Base-by-base conservation (phyloP, 2,797 vertebrate species). In the Eleutherodactylus coqui region DNA sequence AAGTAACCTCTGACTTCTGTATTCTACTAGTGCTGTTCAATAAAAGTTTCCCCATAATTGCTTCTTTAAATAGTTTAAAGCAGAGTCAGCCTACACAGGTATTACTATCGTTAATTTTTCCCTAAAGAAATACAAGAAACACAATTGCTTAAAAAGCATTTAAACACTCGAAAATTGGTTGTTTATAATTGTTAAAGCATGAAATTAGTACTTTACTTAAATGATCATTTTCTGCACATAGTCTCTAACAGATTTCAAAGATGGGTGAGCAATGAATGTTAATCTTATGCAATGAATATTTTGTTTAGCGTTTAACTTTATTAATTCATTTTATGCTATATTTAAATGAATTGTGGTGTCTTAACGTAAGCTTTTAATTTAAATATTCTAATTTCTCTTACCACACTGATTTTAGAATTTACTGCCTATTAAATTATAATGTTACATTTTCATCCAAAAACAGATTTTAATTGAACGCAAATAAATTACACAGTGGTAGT, bases 101-200 rank as follows among this genome's bases (percentile, higher is more conserved):
- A n/a, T 36, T 45, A 29, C 9, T 2, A 24, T 67, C 62, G 55
- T 72, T 58, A 38, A 79, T 53, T 53, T 82, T 70, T 49, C 79
- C 45, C 27, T 49, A 34, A 80, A 34, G 43, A 29, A 60, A 79
- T 60, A 62, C 11, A 79, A 45, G 11, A 36, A 51, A 81, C 45
- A 45, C 47, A 69, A 34, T 82, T 62, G 34, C 55, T 76, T 38
- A 82, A 77, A 69, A 82, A 53, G 43, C 38, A 77, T 82, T 47
- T 47, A 83, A 78, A 82, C 19, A 17, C 17, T 34, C 41, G 60
- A 24, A 38, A 75, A 76, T 53, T 75, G 36, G 69, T 49, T 82
- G 58, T 78, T 86, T 78, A 69, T 86, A 86, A 83, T 86, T 86
- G 83, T 86, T 62, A 86, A 83, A 47, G 58, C 75, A 78, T 77